These are phyloP conservation scores for Etheostoma spectabile DNA, from an alignment of 2,113 vertebrate species.

Conservation along the genomic window DNA sequence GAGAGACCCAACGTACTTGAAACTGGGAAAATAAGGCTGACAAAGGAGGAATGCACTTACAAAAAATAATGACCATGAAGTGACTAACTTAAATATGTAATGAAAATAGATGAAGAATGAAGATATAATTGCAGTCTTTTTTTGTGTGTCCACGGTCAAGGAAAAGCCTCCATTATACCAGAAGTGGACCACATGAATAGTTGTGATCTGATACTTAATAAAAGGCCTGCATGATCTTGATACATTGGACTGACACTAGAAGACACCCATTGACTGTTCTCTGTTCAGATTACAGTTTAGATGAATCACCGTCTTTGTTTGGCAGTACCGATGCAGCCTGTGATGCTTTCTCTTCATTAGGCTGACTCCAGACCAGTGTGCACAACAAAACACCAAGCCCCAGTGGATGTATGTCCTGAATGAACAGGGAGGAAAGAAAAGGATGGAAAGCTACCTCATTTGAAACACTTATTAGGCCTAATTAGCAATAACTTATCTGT, in stretches of 20 bases:
- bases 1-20: neutral
- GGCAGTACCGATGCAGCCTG: slow-evolving; percentile 30
- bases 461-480: slow-evolving; percentile 34
- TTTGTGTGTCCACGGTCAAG: slow-evolving; percentile 2
- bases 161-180: neutral
- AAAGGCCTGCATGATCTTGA: slow-evolving; percentile 17
- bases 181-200: neutral
- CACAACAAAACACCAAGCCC: slow-evolving; percentile 23
- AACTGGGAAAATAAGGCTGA: neutral
- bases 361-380: slow-evolving; percentile 32
- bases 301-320: slow-evolving; percentile 67
- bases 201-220: slow-evolving; percentile 32
- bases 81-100: slow-evolving; percentile 6
- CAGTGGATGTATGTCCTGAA: neutral
- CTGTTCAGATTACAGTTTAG: slow-evolving; percentile 55
- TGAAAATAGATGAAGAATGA: too few species aligned
- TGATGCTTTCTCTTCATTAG: slow-evolving; percentile 61
- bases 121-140: neutral
- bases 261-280: slow-evolving; percentile 33
- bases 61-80: neutral
- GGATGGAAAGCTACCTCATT: slow-evolving; percentile 39
- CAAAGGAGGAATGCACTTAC: neutral
- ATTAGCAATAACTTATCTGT: slow-evolving; percentile 59
- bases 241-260: neutral
- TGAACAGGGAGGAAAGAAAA: slow-evolving; percentile 25